phyloP scores from a whole-genome alignment of 1,140 invertebrate genomes.

The Eurytemora carolleeae region DNA sequence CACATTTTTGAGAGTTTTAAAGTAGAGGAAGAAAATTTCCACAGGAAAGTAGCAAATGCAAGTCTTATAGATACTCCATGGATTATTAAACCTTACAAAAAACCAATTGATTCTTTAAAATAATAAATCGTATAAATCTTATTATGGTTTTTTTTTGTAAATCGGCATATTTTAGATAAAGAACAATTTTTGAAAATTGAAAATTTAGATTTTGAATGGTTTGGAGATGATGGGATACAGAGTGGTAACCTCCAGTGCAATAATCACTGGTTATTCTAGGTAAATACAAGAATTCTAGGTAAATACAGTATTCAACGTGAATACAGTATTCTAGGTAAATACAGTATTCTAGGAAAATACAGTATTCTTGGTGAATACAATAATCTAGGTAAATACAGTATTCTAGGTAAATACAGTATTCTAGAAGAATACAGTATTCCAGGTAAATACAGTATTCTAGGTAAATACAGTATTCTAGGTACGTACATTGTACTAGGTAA shows the following conservation, averaged over 20 bases:
- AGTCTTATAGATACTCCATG: no score
- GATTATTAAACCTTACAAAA: no score
- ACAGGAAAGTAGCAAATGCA: no score
- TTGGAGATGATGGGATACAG: constrained; percentile 15
- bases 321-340: not conserved
- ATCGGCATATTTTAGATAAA: no score
- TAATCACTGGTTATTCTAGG: not conserved
- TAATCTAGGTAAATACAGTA: not conserved
- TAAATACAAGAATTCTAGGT: not conserved
- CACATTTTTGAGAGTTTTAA: no score
- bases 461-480: not conserved
- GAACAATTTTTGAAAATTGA: no score
- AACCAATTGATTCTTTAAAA: no score
- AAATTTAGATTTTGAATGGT: constrained; percentile 6
- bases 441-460: not conserved
- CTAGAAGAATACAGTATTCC: not conserved
- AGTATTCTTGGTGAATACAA: not conserved
- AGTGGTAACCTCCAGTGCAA: constrained; percentile 11
- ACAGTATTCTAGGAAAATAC: not conserved
- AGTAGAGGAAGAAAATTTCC: no score
- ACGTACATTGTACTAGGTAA: not conserved
- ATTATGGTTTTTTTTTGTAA: no score
- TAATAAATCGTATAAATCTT: no score
- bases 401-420: not conserved
- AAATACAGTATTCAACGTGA: no score